phyloP scores from a whole-genome alignment of 2,797 vertebrate genomes.

The Chrysocyon brachyurus region DNA sequence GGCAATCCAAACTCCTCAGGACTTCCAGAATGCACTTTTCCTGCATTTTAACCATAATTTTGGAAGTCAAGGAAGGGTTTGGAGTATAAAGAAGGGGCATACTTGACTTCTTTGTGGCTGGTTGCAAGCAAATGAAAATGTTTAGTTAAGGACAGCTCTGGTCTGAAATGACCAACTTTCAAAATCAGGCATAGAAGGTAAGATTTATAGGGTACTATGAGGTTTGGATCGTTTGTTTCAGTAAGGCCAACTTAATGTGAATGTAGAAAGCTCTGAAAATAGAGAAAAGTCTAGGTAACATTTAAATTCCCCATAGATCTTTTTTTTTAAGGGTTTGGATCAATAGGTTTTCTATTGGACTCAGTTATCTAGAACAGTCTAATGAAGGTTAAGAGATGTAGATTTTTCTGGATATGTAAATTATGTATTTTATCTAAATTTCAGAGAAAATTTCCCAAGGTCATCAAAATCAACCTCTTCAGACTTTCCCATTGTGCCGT shows the following conservation, averaged over 20 bases:
- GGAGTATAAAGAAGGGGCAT: not conserved
- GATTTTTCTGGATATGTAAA: conserved; percentile 46
- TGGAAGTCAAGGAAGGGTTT: not conserved
- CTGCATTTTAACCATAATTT: not conserved
- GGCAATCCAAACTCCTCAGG: not conserved
- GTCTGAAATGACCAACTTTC: conserved; percentile 24
- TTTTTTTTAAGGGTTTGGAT: conserved; percentile 40
- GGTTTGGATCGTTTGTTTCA: conserved; percentile 11
- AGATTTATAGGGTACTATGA: not conserved
- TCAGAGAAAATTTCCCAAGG: not conserved
- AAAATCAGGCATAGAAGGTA: not conserved
- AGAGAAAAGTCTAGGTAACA: not conserved
- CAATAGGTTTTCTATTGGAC: conserved; percentile 45
- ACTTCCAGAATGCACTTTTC: not conserved
- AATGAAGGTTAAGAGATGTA: conserved; percentile 38
- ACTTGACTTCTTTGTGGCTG: not conserved
- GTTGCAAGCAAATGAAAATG: conserved; percentile 38
- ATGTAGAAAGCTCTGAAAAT: conserved; percentile 38
- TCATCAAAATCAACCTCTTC: conserved; percentile 44
- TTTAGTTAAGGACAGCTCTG: not conserved
- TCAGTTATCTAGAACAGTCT: conserved; percentile 11
- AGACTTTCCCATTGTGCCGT: not conserved
- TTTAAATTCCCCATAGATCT: conserved; percentile 32
- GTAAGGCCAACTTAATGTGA: conserved; percentile 18
- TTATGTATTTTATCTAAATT: conserved; percentile 31